Conservation (phyloP, 1,140 invertebrate species). For the Diachasmimorpha longicaudata region DNA sequence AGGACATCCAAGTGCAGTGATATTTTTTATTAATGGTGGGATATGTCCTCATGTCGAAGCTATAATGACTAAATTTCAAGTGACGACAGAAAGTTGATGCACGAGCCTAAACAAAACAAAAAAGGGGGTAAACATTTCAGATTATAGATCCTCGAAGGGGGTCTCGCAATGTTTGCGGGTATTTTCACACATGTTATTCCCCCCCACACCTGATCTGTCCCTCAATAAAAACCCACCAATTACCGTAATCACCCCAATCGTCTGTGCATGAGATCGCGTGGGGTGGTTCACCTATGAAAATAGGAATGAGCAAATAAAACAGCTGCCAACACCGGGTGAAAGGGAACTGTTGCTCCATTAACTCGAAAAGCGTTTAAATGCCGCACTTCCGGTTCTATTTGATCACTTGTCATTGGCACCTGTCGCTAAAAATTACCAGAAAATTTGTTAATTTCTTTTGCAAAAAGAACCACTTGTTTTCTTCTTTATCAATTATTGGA, state of each 20-base stretch:
- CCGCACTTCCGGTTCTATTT: constrained; percentile 41
- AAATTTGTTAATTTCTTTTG: not conserved
- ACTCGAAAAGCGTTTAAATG: constrained; percentile 52
- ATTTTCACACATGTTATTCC: constrained; percentile 23
- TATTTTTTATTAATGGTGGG: too few relatives aligned
- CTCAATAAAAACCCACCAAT: constrained; percentile 35
- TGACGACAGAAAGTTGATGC: not conserved
- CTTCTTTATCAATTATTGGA: not conserved
- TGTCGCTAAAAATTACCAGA: not conserved
- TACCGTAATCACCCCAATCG: constrained; percentile 47
- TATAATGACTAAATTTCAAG: not conserved
- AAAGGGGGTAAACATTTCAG: not conserved
- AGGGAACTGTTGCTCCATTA: constrained; percentile 51
- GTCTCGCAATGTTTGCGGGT: not conserved
- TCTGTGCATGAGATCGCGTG: constrained; percentile 21
- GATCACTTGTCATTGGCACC: not conserved
- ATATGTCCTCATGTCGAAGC: not conserved
- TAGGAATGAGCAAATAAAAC: constrained; percentile 23
- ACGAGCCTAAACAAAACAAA: too few relatives aligned
- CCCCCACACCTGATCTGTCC: constrained; percentile 41
- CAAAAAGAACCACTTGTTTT: not conserved
- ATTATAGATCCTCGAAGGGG: not conserved
- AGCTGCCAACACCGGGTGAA: constrained; percentile 42
- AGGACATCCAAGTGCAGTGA: too few relatives aligned
- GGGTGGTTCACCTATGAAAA: constrained; percentile 5